phyloP scores from a whole-genome alignment of 2,113 vertebrate genomes.

The Anthoscopus minutus region DNA sequence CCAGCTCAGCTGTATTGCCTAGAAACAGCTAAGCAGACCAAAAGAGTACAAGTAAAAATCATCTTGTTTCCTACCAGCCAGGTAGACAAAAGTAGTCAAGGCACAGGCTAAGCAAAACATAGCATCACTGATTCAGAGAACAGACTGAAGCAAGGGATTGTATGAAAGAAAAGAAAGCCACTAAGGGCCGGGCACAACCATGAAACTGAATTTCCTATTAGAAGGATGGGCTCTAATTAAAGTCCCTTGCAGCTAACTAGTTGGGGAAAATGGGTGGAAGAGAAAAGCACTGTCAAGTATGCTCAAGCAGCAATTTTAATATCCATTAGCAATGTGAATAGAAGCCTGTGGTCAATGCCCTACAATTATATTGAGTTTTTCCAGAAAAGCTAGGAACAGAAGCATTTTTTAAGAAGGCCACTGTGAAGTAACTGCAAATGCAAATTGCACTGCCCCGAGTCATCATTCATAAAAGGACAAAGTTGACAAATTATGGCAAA shows the following conservation, averaged over 20 bases:
- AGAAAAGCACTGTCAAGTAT: neutral
- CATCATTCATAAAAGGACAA: neutral
- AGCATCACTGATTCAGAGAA: neutral
- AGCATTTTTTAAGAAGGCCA: neutral
- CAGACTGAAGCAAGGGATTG: neutral
- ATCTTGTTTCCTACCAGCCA: neutral
- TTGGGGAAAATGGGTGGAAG: slow-evolving; percentile 3
- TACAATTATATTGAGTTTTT: neutral
- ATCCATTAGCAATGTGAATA: slow-evolving; percentile 22
- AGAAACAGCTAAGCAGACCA: neutral
- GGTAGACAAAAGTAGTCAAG: neutral
- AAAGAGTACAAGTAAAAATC: neutral
- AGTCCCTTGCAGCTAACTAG: neutral
- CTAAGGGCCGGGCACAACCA: neutral
- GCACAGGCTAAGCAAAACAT: neutral
- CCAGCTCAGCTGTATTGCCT: neutral
- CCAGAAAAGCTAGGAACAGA: neutral
- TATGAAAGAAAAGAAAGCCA: neutral
- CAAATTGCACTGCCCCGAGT: neutral
- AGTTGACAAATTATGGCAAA: neutral
- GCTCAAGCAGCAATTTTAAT: neutral
- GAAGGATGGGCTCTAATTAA: slow-evolving; percentile 3
- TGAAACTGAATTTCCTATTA: neutral
- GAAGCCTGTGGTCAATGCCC: neutral
- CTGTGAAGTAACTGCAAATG: neutral